Evolutionary conservation across 2,797 vertebrate genomes (phyloP).

Genomic region (Paguma larvata): DNA sequence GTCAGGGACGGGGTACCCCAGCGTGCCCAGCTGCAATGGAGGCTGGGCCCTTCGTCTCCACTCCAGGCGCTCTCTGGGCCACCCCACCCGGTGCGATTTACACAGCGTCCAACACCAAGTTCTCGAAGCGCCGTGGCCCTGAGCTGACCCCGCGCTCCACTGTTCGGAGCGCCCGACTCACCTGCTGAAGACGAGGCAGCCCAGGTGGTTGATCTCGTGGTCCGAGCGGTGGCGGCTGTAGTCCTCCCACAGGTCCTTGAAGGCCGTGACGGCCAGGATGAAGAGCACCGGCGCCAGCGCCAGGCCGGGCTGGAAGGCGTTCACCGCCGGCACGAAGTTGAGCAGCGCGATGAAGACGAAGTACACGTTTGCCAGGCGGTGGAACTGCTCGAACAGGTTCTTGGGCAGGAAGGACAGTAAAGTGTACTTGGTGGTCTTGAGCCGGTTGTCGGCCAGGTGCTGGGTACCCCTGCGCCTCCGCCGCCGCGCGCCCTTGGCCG

Average conservation of each 20-base stretch:
- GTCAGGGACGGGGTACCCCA: too few species aligned
- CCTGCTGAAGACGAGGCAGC: conserved; percentile 97
- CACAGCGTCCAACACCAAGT: not conserved
- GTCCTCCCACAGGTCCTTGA: conserved; percentile 97
- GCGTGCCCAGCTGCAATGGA: rapidly evolving
- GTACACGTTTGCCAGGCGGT: conserved; percentile 97
- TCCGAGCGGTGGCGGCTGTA: conserved; percentile 96
- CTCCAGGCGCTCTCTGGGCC: too few species aligned
- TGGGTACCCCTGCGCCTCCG: not conserved
- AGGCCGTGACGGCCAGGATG: conserved; percentile 96
- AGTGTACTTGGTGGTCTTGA: conserved; percentile 98
- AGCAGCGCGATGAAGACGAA: conserved; percentile 98
- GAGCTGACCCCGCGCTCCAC: not conserved
- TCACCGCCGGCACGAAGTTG: conserved; percentile 96
- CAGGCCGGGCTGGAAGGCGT: conserved; percentile 96
- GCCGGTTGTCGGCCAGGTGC: conserved; percentile 92
- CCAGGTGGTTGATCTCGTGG: conserved; percentile 97
- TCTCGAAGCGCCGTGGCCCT: not conserved
- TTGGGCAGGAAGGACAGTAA: conserved; percentile 97
- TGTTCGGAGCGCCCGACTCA: conserved; percentile 79
- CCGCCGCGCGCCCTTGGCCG: conserved; percentile 70
- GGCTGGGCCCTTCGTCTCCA: not conserved
- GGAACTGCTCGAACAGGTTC: conserved; percentile 99
- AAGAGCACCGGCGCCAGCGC: conserved; percentile 97
- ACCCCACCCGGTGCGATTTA: not conserved